Base-by-base conservation (phyloP, 2,888 invertebrate species). In the Dascillus cervinus region DNA sequence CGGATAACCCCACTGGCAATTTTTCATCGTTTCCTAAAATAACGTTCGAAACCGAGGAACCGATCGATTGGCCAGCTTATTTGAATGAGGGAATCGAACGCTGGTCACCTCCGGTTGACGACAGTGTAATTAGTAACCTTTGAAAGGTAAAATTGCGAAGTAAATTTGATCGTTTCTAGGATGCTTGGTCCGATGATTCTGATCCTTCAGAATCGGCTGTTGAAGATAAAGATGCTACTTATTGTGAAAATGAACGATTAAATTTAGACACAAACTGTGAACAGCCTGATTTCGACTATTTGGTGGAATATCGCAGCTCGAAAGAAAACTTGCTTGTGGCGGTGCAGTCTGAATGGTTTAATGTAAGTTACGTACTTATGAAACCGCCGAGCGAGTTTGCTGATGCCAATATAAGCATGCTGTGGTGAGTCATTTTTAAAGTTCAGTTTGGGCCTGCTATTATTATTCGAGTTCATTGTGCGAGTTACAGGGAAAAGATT, bases 51-150 rank as follows among this genome's bases (percentile, higher is more conserved):
- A 47, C 51, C n/a, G 58, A 59, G 3, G 66, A 68, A 35, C 59
- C 61, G 24, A 65, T 70, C 20, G 63, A 71, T 43, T 72, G 72
- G 72, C 62, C 51, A 2, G 53, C 59, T 13, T 70, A 70, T 52
- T 55, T 72, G 15, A 64, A 55, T 22, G 69, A 70, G 34, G 70
- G 65, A 2, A 59, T 69, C 29, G 52, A 53, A 8, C 47, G 58
- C 3, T 65, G 65, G 46, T 60, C 61, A 17, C 44, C 48, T 10
- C 43, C 62, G 31, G 59, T 54, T 34, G 47, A 52, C 22, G 55
- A 55, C 22, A 58, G 57, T 39, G 64, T 63, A 50, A 55, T 53
- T 50, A 34, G 6, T 22, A 3, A 20, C 19, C n/a, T n/a, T n/a
- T n/a, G n/a, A n/a, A n/a, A n/a, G n/a, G n/a, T n/a, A n/a, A n/a